These are phyloP conservation scores for Drosophila anomelani DNA, from an alignment of 2,888 invertebrate genomes.

Conservation along the genomic window DNA sequence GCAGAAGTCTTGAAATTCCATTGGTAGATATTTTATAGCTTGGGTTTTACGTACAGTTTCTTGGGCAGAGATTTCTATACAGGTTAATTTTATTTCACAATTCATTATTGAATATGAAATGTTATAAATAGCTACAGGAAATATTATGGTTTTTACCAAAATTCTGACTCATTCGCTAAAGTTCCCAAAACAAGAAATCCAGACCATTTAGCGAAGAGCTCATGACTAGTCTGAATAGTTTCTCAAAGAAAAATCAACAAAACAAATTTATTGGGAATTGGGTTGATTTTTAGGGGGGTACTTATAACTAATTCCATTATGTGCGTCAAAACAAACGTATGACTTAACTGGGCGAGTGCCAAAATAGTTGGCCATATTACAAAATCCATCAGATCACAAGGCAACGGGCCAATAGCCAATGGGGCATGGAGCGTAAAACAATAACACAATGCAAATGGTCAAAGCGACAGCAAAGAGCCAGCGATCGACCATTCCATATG, in stretches of 20 bases:
- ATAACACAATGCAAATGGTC: conserved; percentile 63
- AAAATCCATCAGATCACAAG: conserved; percentile 56
- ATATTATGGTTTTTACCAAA: not conserved
- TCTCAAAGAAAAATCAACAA: not conserved
- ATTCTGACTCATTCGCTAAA: not conserved
- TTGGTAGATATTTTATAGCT: not conserved
- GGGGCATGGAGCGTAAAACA: conserved; percentile 59
- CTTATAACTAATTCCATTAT: conserved; percentile 7
- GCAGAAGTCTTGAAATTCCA: conserved; percentile 29
- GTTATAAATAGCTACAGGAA: not conserved
- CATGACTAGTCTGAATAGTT: not conserved
- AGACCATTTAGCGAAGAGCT: not conserved
- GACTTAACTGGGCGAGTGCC: conserved; percentile 58
- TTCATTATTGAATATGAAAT: not conserved
- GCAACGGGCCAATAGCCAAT: conserved; percentile 35
- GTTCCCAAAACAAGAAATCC: not conserved
- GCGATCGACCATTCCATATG: conserved; percentile 66
- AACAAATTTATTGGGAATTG: not conserved
- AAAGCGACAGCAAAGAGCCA: conserved; percentile 45
- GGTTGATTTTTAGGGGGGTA: not conserved
- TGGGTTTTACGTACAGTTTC: conserved; percentile 1
- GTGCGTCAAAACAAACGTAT: conserved; percentile 17
- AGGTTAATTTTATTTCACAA: not conserved
- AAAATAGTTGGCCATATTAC: conserved; percentile 61
- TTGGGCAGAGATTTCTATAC: not conserved